phyloP scores from a whole-genome alignment of 23 tunicate genomes.

The Oikopleura vanhoeffeni region DNA sequence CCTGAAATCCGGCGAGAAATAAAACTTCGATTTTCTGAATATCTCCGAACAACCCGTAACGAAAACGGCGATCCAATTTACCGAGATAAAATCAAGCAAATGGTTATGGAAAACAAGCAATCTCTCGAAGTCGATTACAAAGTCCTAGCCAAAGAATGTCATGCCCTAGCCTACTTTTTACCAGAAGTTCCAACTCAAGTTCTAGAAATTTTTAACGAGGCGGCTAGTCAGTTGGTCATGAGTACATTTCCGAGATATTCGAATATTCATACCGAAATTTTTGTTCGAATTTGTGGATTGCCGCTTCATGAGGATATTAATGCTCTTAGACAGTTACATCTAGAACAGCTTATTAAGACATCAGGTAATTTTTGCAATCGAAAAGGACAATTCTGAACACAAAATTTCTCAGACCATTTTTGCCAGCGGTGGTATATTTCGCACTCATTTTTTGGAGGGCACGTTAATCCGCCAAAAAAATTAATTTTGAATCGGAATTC shows the following conservation, averaged over 20 bases:
- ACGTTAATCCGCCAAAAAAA: no score
- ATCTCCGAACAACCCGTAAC: constrained; percentile 61
- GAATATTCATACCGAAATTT: constrained; percentile 82
- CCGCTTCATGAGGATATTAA: constrained; percentile 81
- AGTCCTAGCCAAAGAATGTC: constrained; percentile 19
- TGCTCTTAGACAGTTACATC: constrained; percentile 70
- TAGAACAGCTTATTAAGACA: constrained; percentile 80
- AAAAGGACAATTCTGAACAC: no score
- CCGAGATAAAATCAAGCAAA: constrained; percentile 73
- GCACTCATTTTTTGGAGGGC: no score
- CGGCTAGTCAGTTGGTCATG: constrained; percentile 62
- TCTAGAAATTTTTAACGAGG: constrained; percentile 71
- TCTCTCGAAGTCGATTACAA: constrained; percentile 74
- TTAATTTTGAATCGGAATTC: no score
- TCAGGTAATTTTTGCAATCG: no score
- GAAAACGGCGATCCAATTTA: constrained; percentile 55
- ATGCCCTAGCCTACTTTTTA: constrained; percentile 43
- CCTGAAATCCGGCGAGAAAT: constrained; percentile 65
- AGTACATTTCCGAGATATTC: constrained; percentile 76
- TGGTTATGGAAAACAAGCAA: constrained; percentile 94
- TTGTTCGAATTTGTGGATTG: constrained; percentile 58
- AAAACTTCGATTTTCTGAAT: constrained; percentile 47
- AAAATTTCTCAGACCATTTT: no score
- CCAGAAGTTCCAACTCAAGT: constrained; percentile 91
- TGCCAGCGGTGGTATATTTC: no score